Conservation (phyloP, 2,113 vertebrate genomes). For the Channa maculata region DNA sequence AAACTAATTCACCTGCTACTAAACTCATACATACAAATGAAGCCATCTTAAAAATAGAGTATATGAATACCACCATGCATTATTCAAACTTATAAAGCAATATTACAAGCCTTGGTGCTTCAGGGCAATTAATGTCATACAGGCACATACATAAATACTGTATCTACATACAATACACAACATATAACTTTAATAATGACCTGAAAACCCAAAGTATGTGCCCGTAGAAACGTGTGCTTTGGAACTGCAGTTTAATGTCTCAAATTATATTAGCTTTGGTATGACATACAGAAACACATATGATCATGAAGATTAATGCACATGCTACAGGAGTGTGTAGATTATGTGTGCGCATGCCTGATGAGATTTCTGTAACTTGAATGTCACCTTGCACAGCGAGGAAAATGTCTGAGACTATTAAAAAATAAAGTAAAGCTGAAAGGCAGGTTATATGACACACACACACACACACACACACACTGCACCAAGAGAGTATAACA, state of each 20-base stretch:
- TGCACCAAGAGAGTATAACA: constrained; percentile 46
- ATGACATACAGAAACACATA: not conserved
- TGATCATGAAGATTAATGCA: not conserved
- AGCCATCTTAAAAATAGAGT: constrained; percentile 45
- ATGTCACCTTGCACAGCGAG: constrained; percentile 26
- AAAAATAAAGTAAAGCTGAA: constrained; percentile 44
- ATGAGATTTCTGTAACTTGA: constrained; percentile 13
- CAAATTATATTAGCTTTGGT: constrained; percentile 7
- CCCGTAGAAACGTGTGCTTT: not conserved
- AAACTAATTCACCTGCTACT: constrained; percentile 65
- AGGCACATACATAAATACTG: not conserved
- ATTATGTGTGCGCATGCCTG: not conserved
- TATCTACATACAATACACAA: constrained; percentile 11
- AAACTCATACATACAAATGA: constrained; percentile 80
- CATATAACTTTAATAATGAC: constrained; percentile 32
- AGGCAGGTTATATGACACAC: constrained; percentile 19
- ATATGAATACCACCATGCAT: constrained; percentile 36
- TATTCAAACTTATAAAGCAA: constrained; percentile 52
- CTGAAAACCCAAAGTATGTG: constrained; percentile 25
- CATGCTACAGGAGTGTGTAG: not conserved
- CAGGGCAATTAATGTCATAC: constrained; percentile 42
- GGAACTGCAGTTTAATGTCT: constrained; percentile 24
- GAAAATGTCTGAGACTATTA: constrained; percentile 15
- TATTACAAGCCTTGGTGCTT: constrained; percentile 32
- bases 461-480: not conserved